Conservation (phyloP, 2,113 vertebrate genomes). For the Atlantisia rogersi region DNA sequence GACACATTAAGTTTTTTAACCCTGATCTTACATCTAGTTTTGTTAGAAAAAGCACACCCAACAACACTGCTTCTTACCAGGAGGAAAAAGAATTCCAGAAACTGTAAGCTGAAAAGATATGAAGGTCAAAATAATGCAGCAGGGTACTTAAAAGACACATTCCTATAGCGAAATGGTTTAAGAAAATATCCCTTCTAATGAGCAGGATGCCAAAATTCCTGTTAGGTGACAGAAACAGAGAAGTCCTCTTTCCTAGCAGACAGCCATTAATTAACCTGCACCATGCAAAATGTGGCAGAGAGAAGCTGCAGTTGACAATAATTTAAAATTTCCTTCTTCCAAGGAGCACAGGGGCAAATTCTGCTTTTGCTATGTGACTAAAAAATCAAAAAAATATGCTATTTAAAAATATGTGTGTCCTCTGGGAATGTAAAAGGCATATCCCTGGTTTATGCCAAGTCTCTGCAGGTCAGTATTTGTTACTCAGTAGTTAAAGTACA, state of each 20-base stretch:
- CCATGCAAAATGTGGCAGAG: not conserved
- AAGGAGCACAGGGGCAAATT: not conserved
- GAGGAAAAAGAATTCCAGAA: constrained; percentile 9
- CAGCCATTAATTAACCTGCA: not conserved
- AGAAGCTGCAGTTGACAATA: not conserved
- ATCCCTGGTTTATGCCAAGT: not conserved
- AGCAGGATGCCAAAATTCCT: not conserved
- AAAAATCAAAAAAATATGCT: not conserved
- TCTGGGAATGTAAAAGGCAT: not conserved
- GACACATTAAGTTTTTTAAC: not conserved
- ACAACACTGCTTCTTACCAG: not conserved
- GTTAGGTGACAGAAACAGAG: not conserved
- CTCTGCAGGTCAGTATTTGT: not conserved
- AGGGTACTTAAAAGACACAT: not conserved
- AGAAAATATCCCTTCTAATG: not conserved
- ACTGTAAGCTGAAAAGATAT: not conserved
- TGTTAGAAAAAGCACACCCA: constrained; percentile 25
- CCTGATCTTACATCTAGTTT: not conserved
- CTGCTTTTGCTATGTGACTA: not conserved
- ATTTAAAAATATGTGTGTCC: not conserved
- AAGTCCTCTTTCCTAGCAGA: not conserved
- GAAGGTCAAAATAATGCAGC: constrained; percentile 1
- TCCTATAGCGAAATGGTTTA: not conserved
- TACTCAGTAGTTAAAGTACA: not conserved
- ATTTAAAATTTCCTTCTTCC: not conserved